Base-by-base conservation (phyloP, 2,888 invertebrate species). In the Magallana nippona region DNA sequence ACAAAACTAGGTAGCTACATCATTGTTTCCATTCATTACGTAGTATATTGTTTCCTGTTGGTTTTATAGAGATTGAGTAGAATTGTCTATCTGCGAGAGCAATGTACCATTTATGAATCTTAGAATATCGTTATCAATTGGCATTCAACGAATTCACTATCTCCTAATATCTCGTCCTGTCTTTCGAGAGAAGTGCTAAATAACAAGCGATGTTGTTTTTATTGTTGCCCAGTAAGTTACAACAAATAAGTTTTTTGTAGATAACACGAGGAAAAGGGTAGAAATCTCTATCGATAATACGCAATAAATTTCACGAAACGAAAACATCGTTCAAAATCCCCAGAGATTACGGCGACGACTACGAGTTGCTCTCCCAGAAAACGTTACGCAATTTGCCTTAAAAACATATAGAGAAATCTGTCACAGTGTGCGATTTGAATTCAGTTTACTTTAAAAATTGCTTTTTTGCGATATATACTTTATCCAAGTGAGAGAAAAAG, bases 81-180 rank as follows among this genome's bases (percentile, higher is more conserved):
- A 44, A 44, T 44, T 8, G 2, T 10, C 71, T 71, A 71, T 71
- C 32, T 3, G 71, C 13, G 27, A 71, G 71, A 71, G 27, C 71
- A 32, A 10, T 44, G 2, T 32, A 27, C 22, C 22, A 63, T 27
- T 11, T 27, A 63, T 63, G 13, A 63, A 63, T 27, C 22, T 27
- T 15, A 32, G 27, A 27, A 71, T 71, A 22, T 15, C 15, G 22
- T 2, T 27, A 71, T 71, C 71, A 71, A 27, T 27, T 71, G 71
- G 71, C 71, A 71, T 71, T 71, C 71, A 71, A 27, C 27, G 71
- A 32, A 71, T 71, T 71, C 71, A 27, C 71, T 71, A 71, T 71
- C 71, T 71, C 15, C 1, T 32, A 27, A 27, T 27, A 71, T 71
- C 71, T 27, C 15, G 71, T 71, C 27, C 3, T 71, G 71, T 71